Conservation (phyloP, 2,797 vertebrate genomes). For the Stomatorhinus walkeri region DNA sequence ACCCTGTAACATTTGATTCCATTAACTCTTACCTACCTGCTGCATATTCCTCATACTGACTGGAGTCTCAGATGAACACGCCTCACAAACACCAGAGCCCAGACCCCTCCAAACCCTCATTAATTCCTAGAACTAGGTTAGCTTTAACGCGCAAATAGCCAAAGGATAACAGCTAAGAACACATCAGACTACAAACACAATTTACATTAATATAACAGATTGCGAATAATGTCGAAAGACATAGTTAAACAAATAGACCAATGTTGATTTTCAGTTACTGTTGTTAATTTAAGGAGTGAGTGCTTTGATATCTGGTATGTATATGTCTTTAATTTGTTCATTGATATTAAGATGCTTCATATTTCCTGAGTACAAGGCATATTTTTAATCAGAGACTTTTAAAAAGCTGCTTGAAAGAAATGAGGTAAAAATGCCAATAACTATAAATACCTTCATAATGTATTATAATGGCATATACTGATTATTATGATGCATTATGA, state of each 20-base stretch:
- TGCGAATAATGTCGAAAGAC: not conserved
- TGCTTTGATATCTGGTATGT: not conserved
- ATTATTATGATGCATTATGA: not conserved
- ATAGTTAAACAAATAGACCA: not conserved
- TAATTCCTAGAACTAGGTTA: not conserved
- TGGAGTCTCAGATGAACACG: not conserved
- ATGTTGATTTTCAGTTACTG: not conserved
- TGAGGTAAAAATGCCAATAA: not conserved
- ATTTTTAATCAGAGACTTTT: not conserved
- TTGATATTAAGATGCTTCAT: not conserved
- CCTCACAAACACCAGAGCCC: not conserved
- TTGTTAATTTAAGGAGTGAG: not conserved
- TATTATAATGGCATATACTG: not conserved
- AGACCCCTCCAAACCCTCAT: not conserved
- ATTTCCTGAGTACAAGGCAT: not conserved
- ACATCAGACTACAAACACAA: not conserved
- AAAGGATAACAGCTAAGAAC: not conserved
- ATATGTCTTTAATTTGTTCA: not conserved
- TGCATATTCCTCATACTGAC: not conserved
- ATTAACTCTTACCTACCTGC: slow-evolving; percentile 6
- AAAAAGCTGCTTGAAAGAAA: not conserved
- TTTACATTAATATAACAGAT: not conserved
- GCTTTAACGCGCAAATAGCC: not conserved
- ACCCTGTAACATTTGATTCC: slow-evolving; percentile 2
- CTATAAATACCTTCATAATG: not conserved